Evolutionary conservation across 92 coral and sea anemone genomes (phyloP), one percentile per base, ranked within the genome.

Genomic region (Palythoa caribaeorum): DNA sequence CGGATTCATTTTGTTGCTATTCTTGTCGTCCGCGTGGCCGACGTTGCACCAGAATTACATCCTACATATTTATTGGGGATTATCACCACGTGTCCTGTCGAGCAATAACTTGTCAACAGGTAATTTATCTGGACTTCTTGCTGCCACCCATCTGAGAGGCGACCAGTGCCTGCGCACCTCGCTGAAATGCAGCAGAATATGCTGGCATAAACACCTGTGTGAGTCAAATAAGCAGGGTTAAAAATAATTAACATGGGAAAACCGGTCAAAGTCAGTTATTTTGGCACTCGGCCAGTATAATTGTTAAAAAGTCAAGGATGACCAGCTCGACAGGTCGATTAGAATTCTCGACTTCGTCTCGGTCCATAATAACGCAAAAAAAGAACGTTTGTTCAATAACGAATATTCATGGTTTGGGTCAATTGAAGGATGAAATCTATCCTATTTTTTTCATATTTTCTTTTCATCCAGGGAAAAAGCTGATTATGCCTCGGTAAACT

Each of bases 141-240:
- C 55, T 81, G 6, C 86, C 76, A 40, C 86, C 76, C 86, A 81
- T 40, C 48, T 92, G 87, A 11, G 94, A 84, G 1, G 94, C 86
- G 13, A 83, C 91, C 8, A 95, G 88, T 2, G 98, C 98, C 83
- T 91, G 94, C 8, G 90, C 87, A 21, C 98, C 98, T 60, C 95
- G 94, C 86, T 93, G 92, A 83, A 95, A 84, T 17, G 94, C 87
- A 3, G 94, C 92, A 28, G 89, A 87, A 79, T 95, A 95, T 14
- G 88, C 84, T 35, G 98, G 98, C 84, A 95, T 90, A 68, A 95
- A 93, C 38, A 76, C 90, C 98, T 95, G 79, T 4, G 50, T 73
- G 10, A 62, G 55, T 28, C 28, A 28, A 28, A 28, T 28, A 28
- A 28, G 28, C 28, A 28, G 28, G 28, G 28, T 28, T 83, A 88